Base-by-base conservation (phyloP, 2,113 vertebrate genomes). In the Cavia porcellus region DNA sequence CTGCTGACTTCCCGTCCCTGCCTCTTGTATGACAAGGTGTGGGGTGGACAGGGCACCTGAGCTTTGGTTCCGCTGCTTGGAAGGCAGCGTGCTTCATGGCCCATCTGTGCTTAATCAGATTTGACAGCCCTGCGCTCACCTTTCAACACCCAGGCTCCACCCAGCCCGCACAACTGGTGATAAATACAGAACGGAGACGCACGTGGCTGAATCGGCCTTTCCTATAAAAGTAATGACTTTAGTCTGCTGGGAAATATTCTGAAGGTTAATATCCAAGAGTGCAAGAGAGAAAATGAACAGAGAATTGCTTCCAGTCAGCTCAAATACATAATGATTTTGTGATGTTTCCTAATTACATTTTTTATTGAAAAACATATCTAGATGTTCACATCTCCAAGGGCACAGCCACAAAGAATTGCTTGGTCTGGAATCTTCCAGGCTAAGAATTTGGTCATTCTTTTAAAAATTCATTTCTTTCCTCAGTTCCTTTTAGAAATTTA, bases 301-400 rank as follows among this genome's bases (percentile, higher is more conserved):
- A 92, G 85, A 75, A 89, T 89, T 86, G 91, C 82, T 91, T 95
- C 55, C 57, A 95, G 95, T 94, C 68, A 92, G 86, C 83, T 92
- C 89, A 97, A 92, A 96, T 86, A 86, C 35, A 68, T 96, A 84
- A 97, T 96, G 94, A 95, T 86, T 97, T 96, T 86, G 61, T 89
- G 74, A 92, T 92, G 89, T 66, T 90, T 94, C 77, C 92, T 96
- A 97, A 98, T 97, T 97, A 95, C 32, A 66, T 95, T 90, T 96
- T 97, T 94, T 96, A 94, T 93, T 91, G 70, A 82, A 95, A 95
- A 96, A 84, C 85, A 9, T 92, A 75, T 91, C 47, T 93, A 68
- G 55, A 86, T 62, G 83, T 25, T 57, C 61, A 62, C 32, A 59
- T 89, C 64, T 94, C 70, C 47, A 82, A 64, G 66, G 64, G 28